These are phyloP conservation scores for Euschistus heros DNA, from an alignment of 1,140 invertebrate species.

Conservation along the genomic window DNA sequence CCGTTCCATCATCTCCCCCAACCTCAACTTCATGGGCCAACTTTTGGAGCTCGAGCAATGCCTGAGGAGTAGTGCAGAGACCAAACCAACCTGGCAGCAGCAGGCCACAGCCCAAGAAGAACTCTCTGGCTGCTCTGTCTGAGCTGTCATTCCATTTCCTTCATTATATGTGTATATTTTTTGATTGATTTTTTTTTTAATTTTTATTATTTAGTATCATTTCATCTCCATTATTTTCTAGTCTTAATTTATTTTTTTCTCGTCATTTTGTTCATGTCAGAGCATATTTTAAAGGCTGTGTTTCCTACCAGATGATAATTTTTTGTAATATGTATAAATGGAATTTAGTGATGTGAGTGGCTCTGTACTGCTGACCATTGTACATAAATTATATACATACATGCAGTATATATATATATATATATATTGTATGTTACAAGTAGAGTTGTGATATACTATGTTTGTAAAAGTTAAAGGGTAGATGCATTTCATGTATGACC, in stretches of 20 bases:
- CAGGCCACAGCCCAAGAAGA: slow-evolving; percentile 41
- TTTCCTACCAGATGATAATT: slow-evolving; percentile 22
- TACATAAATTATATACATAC: not conserved
- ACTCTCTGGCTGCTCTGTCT: slow-evolving; percentile 43
- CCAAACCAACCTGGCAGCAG: slow-evolving; percentile 29
- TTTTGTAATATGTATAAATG: slow-evolving; percentile 1
- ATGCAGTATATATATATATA: not conserved
- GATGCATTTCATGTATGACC: not conserved
- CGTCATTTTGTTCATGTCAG: slow-evolving; percentile 6
- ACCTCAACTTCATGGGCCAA: slow-evolving; percentile 95
- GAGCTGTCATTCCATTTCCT: slow-evolving; percentile 14
- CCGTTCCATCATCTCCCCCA: slow-evolving; percentile 85
- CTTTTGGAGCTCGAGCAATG: slow-evolving; percentile 75
- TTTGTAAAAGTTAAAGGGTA: not conserved
- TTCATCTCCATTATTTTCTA: slow-evolving; percentile 19
- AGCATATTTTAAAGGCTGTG: slow-evolving; percentile 23
- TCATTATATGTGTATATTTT: slow-evolving; percentile 12
- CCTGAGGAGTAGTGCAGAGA: slow-evolving; percentile 38
- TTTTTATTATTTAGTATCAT: slow-evolving; percentile 14
- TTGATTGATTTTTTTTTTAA: slow-evolving; percentile 14
- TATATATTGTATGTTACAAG: slow-evolving; percentile 4
- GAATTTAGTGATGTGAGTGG: not conserved
- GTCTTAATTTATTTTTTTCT: slow-evolving; percentile 20
- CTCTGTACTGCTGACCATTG: not conserved
- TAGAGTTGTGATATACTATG: not conserved